Evolutionary conservation across 2,888 invertebrate species (phyloP).

Genomic region (Pristionchus mayeri): DNA sequence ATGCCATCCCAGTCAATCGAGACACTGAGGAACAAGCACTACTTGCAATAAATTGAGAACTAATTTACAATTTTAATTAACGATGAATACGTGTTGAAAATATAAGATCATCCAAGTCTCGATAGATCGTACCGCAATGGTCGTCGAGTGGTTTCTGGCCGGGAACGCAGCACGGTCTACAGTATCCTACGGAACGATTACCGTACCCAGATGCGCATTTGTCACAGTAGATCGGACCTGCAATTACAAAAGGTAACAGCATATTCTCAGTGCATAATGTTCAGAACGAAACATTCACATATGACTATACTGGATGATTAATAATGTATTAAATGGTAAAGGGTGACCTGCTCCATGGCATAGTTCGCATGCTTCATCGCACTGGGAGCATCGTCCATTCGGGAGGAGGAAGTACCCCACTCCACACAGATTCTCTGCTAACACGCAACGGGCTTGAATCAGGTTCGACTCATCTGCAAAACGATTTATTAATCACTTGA

Average conservation of each 20-base stretch:
- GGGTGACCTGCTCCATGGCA: constrained; percentile 68
- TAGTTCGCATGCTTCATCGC: constrained; percentile 70
- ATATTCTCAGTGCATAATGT: no score
- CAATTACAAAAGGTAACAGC: no score
- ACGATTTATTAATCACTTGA: no score
- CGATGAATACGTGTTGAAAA: not conserved
- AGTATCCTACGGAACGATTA: constrained; percentile 71
- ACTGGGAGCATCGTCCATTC: constrained; percentile 64
- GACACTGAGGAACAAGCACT: no score
- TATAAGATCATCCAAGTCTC: not conserved
- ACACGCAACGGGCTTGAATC: constrained; percentile 73
- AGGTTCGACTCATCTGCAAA: constrained; percentile 71
- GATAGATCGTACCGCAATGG: constrained; percentile 63
- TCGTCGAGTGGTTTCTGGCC: constrained; percentile 57
- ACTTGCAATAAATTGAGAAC: no score
- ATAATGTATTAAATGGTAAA: not conserved
- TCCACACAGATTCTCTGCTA: constrained; percentile 70
- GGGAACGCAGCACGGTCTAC: constrained; percentile 70
- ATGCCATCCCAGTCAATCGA: no score
- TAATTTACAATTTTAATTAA: no score
- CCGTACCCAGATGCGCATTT: constrained; percentile 69
- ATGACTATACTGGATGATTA: not conserved
- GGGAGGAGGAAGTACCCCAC: constrained; percentile 70
- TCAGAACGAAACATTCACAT: no score
- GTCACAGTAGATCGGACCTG: constrained; percentile 71